Conservation (phyloP, 2,797 vertebrate species). For the Sebastes jordani region DNA sequence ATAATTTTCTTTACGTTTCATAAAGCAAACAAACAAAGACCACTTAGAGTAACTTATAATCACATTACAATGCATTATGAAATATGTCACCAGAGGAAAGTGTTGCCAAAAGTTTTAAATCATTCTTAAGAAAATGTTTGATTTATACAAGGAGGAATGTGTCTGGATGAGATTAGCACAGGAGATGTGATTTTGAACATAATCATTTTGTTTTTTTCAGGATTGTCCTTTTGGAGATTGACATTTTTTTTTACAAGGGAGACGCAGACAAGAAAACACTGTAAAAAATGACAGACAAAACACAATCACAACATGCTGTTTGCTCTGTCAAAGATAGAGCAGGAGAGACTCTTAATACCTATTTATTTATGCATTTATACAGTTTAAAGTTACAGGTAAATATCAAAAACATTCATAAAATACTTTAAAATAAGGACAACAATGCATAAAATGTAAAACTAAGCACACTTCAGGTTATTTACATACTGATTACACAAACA, state of each 20-base stretch:
- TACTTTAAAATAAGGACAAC: too few species aligned
- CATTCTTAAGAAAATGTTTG: neutral
- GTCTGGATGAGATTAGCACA: neutral
- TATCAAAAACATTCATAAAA: too few species aligned
- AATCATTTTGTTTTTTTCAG: neutral
- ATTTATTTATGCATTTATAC: too few species aligned
- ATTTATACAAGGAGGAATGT: neutral
- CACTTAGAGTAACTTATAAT: too few species aligned
- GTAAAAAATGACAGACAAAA: neutral
- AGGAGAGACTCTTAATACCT: neutral
- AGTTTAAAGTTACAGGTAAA: too few species aligned
- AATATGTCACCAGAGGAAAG: too few species aligned
- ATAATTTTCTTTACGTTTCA: too few species aligned
- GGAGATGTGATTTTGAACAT: neutral
- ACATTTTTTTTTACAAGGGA: neutral
- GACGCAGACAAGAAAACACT: neutral
- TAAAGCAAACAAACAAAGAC: too few species aligned
- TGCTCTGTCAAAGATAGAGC: neutral
- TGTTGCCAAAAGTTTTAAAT: neutral
- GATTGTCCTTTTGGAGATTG: neutral
- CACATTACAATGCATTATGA: too few species aligned
- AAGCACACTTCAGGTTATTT: too few species aligned
- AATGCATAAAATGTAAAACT: too few species aligned
- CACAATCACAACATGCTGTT: neutral
- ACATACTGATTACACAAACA: neutral